phyloP scores from a whole-genome alignment of 2,113 vertebrate species.

The Dolichallabes microphthalmus region DNA sequence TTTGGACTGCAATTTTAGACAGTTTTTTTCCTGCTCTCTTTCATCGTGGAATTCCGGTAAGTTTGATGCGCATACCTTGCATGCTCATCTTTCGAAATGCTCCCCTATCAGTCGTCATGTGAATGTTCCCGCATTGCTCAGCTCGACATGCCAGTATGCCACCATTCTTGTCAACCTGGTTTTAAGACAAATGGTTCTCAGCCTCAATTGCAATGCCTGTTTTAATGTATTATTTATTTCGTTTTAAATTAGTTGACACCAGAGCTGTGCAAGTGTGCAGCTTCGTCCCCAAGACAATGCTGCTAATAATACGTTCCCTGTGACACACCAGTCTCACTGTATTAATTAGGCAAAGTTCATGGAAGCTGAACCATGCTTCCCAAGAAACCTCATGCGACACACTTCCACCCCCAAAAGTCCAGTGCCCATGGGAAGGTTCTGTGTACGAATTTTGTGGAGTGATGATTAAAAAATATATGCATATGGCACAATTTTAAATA shows the following conservation, averaged over 20 bases:
- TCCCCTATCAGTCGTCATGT: background rate
- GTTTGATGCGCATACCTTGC: background rate
- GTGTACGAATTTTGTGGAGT: slow-evolving; percentile 60
- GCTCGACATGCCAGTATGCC: background rate
- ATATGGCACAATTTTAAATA: slow-evolving; percentile 69
- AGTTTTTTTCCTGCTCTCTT: background rate
- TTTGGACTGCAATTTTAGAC: background rate
- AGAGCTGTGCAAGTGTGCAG: slow-evolving; percentile 53
- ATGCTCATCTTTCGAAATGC: slow-evolving; percentile 5
- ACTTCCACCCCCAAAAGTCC: slow-evolving; percentile 59
- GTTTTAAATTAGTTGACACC: slow-evolving; percentile 54
- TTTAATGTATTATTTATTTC: slow-evolving; percentile 5
- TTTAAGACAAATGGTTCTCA: slow-evolving; percentile 18
- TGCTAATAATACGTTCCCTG: slow-evolving; percentile 68
- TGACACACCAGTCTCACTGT: slow-evolving; percentile 56
- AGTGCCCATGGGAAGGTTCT: slow-evolving; percentile 55
- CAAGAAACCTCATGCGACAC: slow-evolving; percentile 66
- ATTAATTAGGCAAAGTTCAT: slow-evolving; percentile 73
- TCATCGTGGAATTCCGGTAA: background rate
- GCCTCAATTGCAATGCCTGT: slow-evolving; percentile 31
- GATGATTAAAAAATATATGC: slow-evolving; percentile 66
- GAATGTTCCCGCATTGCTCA: background rate
- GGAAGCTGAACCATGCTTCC: slow-evolving; percentile 65
- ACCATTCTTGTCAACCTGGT: background rate
- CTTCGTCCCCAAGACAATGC: slow-evolving; percentile 58